These are phyloP conservation scores for Coreius guichenoti DNA, from an alignment of 2,797 vertebrate species.

Conservation along the genomic window DNA sequence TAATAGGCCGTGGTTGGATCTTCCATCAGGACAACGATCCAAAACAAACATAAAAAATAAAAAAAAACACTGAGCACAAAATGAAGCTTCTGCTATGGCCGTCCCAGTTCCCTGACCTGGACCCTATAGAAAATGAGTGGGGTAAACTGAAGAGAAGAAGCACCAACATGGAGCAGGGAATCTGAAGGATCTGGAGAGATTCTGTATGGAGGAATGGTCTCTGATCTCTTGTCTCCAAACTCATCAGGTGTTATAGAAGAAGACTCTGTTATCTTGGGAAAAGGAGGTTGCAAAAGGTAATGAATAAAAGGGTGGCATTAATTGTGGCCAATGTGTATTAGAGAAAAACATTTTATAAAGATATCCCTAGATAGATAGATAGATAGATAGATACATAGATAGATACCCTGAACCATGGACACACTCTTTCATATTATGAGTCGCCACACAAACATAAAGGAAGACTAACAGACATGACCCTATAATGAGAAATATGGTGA, in stretches of 20 bases:
- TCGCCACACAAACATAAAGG: constrained; percentile 20
- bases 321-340: too few relatives aligned
- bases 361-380: too few relatives aligned
- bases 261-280: background rate
- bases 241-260: background rate
- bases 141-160: background rate
- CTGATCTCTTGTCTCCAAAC: background rate
- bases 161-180: background rate
- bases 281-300: background rate
- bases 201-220: background rate
- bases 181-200: too few relatives aligned
- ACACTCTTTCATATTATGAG: background rate
- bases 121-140: background rate
- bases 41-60: too few relatives aligned
- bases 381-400: background rate
- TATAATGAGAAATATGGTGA: constrained; percentile 6
- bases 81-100: too few relatives aligned
- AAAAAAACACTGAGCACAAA: too few relatives aligned
- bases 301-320: background rate
- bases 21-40: too few relatives aligned
- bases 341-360: too few relatives aligned
- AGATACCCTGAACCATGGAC: background rate
- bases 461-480: background rate
- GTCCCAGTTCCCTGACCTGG: background rate
- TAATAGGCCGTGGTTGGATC: too few relatives aligned